Conservation (phyloP, 1,140 invertebrate genomes). For the Argopecten irradians region DNA sequence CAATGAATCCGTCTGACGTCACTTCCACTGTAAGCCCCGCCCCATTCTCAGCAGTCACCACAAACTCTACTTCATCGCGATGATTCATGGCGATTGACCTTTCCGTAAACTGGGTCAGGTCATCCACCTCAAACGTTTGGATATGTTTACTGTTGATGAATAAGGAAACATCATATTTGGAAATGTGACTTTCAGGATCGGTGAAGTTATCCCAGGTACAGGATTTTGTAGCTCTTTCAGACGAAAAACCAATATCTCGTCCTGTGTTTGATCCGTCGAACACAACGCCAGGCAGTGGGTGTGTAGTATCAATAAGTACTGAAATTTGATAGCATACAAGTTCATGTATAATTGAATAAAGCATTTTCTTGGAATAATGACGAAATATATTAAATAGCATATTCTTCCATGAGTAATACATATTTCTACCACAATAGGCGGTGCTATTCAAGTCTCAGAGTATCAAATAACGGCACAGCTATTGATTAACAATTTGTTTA, state of each 20-base stretch:
- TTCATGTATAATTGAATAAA: no score
- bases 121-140: constrained; percentile 31
- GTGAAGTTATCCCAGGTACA: constrained; percentile 50
- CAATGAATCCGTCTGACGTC: constrained; percentile 48
- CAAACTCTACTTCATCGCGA: constrained; percentile 42
- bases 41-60: constrained; percentile 50
- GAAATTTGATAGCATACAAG: no score
- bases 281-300: constrained; percentile 48
- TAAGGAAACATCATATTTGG: constrained; percentile 46
- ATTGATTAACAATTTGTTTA: no score
- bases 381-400: no score
- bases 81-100: constrained; percentile 52
- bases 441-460: no score
- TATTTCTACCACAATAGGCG: no score
- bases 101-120: constrained; percentile 43
- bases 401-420: no score
- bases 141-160: constrained; percentile 46
- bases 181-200: constrained; percentile 59
- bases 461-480: no score
- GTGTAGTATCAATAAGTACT: constrained; percentile 58
- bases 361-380: no score
- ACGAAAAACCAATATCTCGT: constrained; percentile 52
- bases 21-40: constrained; percentile 35
- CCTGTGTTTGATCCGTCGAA: constrained; percentile 41
- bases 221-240: constrained; percentile 48